A percentile compares a stretch with the other conserved stretches of the same genome.
Conservation (phyloP, 1,140 invertebrate genomes). For the Dendrolimus punctatus region DNA sequence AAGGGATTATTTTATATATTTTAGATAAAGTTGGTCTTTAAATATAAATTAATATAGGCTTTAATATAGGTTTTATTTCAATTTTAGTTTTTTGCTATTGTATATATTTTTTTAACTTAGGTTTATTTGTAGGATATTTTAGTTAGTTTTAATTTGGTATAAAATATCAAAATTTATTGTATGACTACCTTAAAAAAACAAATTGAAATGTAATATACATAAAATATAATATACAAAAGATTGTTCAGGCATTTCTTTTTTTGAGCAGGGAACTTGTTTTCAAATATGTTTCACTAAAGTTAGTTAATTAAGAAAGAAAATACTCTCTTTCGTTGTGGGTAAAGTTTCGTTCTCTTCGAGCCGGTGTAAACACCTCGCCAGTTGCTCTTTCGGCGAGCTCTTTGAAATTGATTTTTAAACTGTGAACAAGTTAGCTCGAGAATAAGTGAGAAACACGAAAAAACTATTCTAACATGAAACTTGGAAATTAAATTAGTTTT, state of each 20-base stretch:
- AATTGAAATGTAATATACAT: too few species aligned
- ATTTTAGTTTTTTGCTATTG: too few species aligned
- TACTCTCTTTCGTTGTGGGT: conserved; percentile 25
- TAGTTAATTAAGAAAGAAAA: conserved; percentile 50
- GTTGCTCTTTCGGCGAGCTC: conserved; percentile 45
- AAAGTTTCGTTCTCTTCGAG: conserved; percentile 41
- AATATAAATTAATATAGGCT: too few species aligned
- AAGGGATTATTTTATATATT: conserved; percentile 14
- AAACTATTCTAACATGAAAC: conserved; percentile 61
- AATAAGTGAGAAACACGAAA: conserved; percentile 45
- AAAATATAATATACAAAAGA: too few species aligned
- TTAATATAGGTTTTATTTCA: too few species aligned
- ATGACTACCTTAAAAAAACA: too few species aligned
- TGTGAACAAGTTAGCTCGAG: conserved; percentile 45
- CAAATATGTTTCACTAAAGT: conserved; percentile 40
- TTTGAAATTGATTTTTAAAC: conserved; percentile 66
- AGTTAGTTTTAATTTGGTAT: too few species aligned
- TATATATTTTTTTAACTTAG: too few species aligned
- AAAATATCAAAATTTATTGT: too few species aligned
- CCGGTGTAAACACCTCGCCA: conserved; percentile 51
- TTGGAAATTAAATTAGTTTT: conserved; percentile 68
- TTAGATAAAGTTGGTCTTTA: conserved; percentile 20
- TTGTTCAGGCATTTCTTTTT: too few species aligned
- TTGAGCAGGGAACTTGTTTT: conserved; percentile 29
- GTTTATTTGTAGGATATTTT: too few species aligned